phyloP scores from a whole-genome alignment of 2,888 invertebrate species.

The Aspidiotus destructor region DNA sequence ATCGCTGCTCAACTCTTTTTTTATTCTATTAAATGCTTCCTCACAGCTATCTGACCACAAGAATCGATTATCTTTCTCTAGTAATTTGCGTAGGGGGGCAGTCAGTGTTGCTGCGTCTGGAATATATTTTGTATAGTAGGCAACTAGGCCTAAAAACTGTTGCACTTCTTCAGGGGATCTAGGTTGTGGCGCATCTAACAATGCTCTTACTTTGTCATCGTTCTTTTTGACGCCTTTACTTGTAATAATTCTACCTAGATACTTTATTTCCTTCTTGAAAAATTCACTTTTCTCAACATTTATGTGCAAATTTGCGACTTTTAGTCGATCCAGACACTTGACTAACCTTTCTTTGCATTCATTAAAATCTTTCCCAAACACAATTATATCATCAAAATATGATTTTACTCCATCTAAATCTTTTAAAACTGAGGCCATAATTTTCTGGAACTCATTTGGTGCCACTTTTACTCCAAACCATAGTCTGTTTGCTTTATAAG shows the following conservation, averaged over 20 bases:
- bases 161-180: conserved; percentile 32
- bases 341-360: conserved; percentile 28
- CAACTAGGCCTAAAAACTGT: conserved; percentile 35
- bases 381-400: conserved; percentile 38
- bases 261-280: conserved; percentile 33
- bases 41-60: conserved; percentile 36
- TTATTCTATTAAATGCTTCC: conserved; percentile 36
- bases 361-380: conserved; percentile 35
- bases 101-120: conserved; percentile 34
- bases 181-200: conserved; percentile 30
- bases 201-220: conserved; percentile 30
- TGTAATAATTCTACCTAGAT: too few relatives aligned
- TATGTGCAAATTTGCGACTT: conserved; percentile 21
- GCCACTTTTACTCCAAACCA: conserved; percentile 36
- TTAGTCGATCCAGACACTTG: conserved; percentile 28
- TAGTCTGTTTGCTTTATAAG: conserved; percentile 36
- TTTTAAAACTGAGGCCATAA: conserved; percentile 27
- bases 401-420: conserved; percentile 26
- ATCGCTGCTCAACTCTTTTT: conserved; percentile 36
- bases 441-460: conserved; percentile 34
- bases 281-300: conserved; percentile 34
- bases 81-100: conserved; percentile 32
- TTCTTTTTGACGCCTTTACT: conserved; percentile 35
- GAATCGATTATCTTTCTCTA: conserved; percentile 32
- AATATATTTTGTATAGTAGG: conserved; percentile 36